A percentile compares a stretch with the other conserved stretches of the same genome.
These are phyloP conservation scores for Sarcoramphus papa DNA, from an alignment of 2,797 vertebrate genomes.

Conservation along the genomic window DNA sequence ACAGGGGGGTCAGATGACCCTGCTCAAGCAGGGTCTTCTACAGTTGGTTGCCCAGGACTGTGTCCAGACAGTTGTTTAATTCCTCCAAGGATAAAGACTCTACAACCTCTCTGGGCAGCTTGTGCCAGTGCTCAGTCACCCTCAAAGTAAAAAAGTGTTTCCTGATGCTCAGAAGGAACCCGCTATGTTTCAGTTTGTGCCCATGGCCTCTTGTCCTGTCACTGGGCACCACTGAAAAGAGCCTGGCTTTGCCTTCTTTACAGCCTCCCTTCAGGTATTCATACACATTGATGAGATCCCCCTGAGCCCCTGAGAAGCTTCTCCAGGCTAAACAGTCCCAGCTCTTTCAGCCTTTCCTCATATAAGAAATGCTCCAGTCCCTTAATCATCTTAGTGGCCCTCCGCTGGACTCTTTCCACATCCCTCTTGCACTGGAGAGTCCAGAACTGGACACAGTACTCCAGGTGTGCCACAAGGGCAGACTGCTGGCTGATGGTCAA, in stretches of 20 bases:
- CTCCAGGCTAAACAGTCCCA: not conserved
- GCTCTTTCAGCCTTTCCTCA: not conserved
- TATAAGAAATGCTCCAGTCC: not conserved
- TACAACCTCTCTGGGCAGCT: not conserved
- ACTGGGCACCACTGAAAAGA: not conserved
- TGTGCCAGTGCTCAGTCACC: not conserved
- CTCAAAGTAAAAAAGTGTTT: not conserved
- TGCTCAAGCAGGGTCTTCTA: not conserved
- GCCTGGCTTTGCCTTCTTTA: not conserved
- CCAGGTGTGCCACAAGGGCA: not conserved
- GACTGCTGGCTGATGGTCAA: not conserved
- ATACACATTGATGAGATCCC: not conserved
- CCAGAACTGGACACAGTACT: not conserved
- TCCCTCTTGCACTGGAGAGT: not conserved
- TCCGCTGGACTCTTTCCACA: not conserved
- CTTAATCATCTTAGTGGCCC: not conserved
- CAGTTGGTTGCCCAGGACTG: not conserved
- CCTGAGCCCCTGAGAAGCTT: not conserved
- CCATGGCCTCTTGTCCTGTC: not conserved
- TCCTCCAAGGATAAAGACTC: not conserved
- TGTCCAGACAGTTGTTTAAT: not conserved
- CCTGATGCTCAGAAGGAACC: not conserved
- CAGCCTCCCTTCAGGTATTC: not conserved
- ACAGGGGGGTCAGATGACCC: no score
- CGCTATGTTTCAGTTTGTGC: not conserved